phyloP scores from a whole-genome alignment of 2,888 invertebrate genomes.

The Lithophane semibrunnea region DNA sequence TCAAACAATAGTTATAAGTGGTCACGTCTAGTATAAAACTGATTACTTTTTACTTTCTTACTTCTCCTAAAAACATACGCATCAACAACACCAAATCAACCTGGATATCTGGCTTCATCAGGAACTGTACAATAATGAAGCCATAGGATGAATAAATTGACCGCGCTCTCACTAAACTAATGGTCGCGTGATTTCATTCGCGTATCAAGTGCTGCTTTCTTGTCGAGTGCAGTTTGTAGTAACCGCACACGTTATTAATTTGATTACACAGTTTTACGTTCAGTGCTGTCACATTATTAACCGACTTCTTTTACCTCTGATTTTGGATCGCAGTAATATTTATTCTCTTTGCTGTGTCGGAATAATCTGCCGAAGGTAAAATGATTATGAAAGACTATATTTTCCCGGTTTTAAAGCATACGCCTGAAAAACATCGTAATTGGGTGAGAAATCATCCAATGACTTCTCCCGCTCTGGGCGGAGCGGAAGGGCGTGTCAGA shows the following conservation, averaged over 20 bases:
- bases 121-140: constrained; percentile 15
- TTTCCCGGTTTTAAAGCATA: too few species aligned
- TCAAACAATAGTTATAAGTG: neutral
- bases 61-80: neutral
- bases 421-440: neutral
- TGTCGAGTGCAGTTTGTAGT: neutral
- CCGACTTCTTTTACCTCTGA: neutral
- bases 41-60: neutral
- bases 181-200: constrained; percentile 31
- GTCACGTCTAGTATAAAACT: neutral
- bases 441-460: too few species aligned
- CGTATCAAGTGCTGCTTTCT: constrained; percentile 25
- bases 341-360: neutral
- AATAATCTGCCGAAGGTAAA: too few species aligned
- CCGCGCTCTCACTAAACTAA: constrained; percentile 30
- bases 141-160: constrained; percentile 34
- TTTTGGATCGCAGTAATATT: neutral
- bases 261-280: neutral
- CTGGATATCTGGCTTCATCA: neutral
- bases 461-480: too few species aligned
- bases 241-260: constrained; percentile 17
- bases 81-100: neutral
- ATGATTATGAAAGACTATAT: too few species aligned
- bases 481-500: too few species aligned
- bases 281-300: neutral